These are phyloP conservation scores for Cataglyphis rosenhaueri DNA, from an alignment of 2,888 invertebrate species.

Conservation along the genomic window DNA sequence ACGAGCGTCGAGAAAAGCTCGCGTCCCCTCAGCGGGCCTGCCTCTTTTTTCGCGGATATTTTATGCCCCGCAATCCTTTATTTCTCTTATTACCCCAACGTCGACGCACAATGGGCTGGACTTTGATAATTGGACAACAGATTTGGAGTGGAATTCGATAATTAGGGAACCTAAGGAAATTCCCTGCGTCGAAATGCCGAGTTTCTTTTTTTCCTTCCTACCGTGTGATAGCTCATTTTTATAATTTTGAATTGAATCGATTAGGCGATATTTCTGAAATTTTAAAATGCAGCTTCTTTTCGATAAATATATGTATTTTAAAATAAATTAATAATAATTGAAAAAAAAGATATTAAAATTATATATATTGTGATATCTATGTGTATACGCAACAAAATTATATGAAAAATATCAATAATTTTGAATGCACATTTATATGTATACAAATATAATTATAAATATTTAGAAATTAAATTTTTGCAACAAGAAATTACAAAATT, in stretches of 20 bases:
- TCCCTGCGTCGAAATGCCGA: conserved; percentile 8
- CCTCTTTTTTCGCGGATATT: conserved; percentile 54
- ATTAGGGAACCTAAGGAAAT: conserved; percentile 57
- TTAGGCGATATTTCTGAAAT: background rate
- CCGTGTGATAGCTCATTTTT: background rate
- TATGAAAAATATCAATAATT: background rate
- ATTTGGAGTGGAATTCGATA: conserved; percentile 39
- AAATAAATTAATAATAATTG: background rate
- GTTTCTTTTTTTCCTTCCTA: background rate
- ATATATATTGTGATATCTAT: background rate
- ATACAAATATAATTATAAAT: background rate
- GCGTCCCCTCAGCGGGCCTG: conserved; percentile 42
- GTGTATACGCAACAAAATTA: background rate
- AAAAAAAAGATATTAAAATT: background rate
- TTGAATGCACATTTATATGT: background rate
- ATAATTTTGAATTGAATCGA: background rate
- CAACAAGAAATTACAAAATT: background rate
- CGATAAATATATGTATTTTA: background rate
- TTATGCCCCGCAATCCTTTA: conserved; percentile 51
- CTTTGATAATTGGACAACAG: conserved; percentile 51
- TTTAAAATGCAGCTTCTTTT: background rate
- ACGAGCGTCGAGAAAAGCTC: conserved; percentile 55
- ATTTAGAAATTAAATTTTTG: background rate
- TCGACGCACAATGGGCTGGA: conserved; percentile 61
- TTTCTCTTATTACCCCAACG: conserved; percentile 61